phyloP scores from a whole-genome alignment of 2,113 vertebrate genomes.

The Corythoichthys haematopterus region DNA sequence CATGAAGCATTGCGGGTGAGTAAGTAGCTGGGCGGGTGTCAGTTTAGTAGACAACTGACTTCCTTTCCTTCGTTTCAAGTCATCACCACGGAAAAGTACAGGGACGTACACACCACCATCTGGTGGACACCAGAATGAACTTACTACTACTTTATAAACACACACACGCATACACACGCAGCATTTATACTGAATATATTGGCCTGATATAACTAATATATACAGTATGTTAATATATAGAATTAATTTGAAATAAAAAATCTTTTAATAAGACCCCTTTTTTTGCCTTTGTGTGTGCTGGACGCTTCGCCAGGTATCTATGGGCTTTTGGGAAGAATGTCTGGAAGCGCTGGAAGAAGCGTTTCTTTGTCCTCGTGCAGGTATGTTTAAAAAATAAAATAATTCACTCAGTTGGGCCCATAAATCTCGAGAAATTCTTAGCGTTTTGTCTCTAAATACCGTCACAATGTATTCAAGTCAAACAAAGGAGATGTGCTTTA shows the following conservation, averaged over 20 bases:
- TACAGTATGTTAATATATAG: too few relatives aligned
- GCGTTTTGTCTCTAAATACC: too few relatives aligned
- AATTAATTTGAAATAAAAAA: too few relatives aligned
- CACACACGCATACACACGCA: too few relatives aligned
- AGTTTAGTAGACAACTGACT: conserved; percentile 34
- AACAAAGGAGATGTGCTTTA: too few relatives aligned
- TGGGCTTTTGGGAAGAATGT: conserved; percentile 99
- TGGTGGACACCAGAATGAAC: conserved; percentile 47
- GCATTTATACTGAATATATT: too few relatives aligned
- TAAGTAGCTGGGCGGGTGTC: conserved; percentile 59
- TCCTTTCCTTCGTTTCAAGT: conserved; percentile 64
- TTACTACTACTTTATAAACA: background rate
- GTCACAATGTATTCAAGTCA: too few relatives aligned
- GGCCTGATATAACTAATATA: too few relatives aligned
- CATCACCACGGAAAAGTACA: conserved; percentile 61
- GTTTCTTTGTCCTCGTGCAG: conserved; percentile 98
- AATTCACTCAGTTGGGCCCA: too few relatives aligned
- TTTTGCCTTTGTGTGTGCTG: conserved; percentile 17
- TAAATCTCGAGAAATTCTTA: too few relatives aligned
- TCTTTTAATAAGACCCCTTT: background rate
- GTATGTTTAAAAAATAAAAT: conserved; percentile 61
- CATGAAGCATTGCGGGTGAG: conserved; percentile 99
- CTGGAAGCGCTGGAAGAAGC: conserved; percentile 99
- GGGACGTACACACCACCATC: conserved; percentile 53
- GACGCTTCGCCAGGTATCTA: conserved; percentile 81